phyloP scores from a whole-genome alignment of 2,888 invertebrate genomes.

The Drosophila ochracea region DNA sequence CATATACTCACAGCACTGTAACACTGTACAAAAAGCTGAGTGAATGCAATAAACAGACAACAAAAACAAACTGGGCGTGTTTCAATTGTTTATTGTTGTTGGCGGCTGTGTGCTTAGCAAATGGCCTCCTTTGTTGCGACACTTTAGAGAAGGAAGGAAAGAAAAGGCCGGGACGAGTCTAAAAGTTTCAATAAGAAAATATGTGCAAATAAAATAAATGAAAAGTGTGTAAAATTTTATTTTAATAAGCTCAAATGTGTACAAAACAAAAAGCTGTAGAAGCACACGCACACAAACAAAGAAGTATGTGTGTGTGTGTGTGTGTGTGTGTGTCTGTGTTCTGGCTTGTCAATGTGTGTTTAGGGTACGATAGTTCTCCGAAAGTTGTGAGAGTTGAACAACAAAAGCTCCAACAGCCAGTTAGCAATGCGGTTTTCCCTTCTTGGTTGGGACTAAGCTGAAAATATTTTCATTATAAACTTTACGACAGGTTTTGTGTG shows the following conservation, averaged over 20 bases:
- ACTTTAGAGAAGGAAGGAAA: slow-evolving; percentile 19
- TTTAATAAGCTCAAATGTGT: slow-evolving; percentile 66
- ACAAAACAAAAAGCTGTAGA: slow-evolving; percentile 5
- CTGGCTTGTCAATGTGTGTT: slow-evolving; percentile 26
- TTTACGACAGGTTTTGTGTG: slow-evolving; percentile 69
- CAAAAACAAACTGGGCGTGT: slow-evolving; percentile 22
- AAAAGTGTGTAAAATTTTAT: slow-evolving; percentile 59
- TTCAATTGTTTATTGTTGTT: slow-evolving; percentile 26
- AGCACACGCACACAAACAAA: slow-evolving; percentile 7
- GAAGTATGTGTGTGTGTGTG: background rate
- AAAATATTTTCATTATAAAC: slow-evolving; percentile 79
- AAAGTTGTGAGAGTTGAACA: slow-evolving; percentile 40
- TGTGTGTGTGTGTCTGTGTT: slow-evolving; percentile 15
- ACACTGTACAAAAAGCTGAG: slow-evolving; percentile 21
- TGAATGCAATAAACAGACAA: slow-evolving; percentile 52
- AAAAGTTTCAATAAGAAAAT: slow-evolving; percentile 73
- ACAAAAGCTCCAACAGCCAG: slow-evolving; percentile 52
- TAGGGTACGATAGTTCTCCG: slow-evolving; percentile 37
- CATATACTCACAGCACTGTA: slow-evolving; percentile 15
- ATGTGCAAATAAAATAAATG: slow-evolving; percentile 65
- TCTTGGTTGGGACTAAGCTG: slow-evolving; percentile 57
- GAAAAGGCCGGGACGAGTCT: slow-evolving; percentile 32
- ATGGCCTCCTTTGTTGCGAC: slow-evolving; percentile 57
- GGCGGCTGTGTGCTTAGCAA: slow-evolving; percentile 40
- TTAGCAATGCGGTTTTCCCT: slow-evolving; percentile 28